Base-by-base conservation (phyloP, 2,888 invertebrate species). In the Brenthis daphne region DNA sequence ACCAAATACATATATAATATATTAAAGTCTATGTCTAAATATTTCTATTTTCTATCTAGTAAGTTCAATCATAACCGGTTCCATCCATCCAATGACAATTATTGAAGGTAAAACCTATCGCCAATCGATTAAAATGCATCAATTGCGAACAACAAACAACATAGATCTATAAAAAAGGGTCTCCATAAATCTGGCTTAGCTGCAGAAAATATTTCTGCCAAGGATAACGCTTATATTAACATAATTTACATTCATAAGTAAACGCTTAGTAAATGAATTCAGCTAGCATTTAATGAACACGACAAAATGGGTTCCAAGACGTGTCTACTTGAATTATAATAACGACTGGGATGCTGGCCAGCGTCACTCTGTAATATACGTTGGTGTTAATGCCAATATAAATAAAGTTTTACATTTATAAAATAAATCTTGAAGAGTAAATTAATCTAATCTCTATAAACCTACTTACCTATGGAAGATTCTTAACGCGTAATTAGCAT, bases 281-380 rank as follows among this genome's bases (percentile, higher is more conserved):
- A 71, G 65, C 69, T 66, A 69, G 60, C 67, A 65, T 74, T 70
- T 74, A 76, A 73, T 69, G 73, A 67, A 77, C 72, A 70, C 69
- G 71, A 72, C 74, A 77, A 80, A 82, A 80, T 80, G 74, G 78
- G 76, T 77, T 74, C 73, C 78, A 77, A 75, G 76, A 79, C 78
- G 75, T 81, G 79, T 76, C 80, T 75, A 64, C 72, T 82, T 80
- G 79, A 82, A 79, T 82, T 80, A 84, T 82, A 82, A 78, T 81
- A 83, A 81, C 80, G 73, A 78, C 82, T 84, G 82, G 85, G 87
- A 87, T 75, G 75, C 72, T 71, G 60, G 86, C 87, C 85, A 87
- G 84, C 74, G 67, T 69, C 58, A 66, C 58, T 63, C 64, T 77
- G 73, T 69, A 71, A 73, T 70, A 56, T 68, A 74, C 69, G 79